A percentile compares a stretch with the other conserved stretches of the same genome.
These are phyloP conservation scores for Cyprinella venusta DNA, from an alignment of 2,797 vertebrate genomes.

Conservation along the genomic window DNA sequence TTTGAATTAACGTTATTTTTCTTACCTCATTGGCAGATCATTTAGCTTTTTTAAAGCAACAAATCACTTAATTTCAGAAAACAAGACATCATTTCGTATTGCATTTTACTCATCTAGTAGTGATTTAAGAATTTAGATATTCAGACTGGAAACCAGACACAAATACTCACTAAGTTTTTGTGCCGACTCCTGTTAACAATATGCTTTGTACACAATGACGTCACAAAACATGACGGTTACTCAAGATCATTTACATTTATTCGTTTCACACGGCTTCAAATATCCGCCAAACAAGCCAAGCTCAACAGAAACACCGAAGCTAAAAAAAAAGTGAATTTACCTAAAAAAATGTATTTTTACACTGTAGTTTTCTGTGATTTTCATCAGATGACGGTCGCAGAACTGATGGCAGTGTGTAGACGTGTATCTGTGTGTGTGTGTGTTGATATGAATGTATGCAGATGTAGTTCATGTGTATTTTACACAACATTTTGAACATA, in stretches of 20 bases:
- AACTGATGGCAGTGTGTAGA: not conserved
- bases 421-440: not conserved
- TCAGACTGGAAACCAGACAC: too few relatives aligned
- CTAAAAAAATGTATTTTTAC: not conserved
- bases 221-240: not conserved
- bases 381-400: not conserved
- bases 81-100: too few relatives aligned
- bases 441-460: not conserved
- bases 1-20: too few relatives aligned
- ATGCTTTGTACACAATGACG: not conserved
- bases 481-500: slow-evolving; percentile 36
- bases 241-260: not conserved
- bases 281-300: not conserved
- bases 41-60: too few relatives aligned
- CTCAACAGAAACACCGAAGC: not conserved
- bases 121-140: too few relatives aligned
- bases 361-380: slow-evolving; percentile 14
- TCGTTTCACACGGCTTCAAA: not conserved
- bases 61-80: too few relatives aligned
- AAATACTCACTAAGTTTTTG: too few relatives aligned
- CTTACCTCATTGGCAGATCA: too few relatives aligned
- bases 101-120: too few relatives aligned
- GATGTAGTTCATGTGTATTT: not conserved
- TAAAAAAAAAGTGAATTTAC: too few relatives aligned
- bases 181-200: not conserved